These are phyloP conservation scores for Leistus spinibarbis DNA, from an alignment of 2,888 invertebrate genomes.

Conservation along the genomic window DNA sequence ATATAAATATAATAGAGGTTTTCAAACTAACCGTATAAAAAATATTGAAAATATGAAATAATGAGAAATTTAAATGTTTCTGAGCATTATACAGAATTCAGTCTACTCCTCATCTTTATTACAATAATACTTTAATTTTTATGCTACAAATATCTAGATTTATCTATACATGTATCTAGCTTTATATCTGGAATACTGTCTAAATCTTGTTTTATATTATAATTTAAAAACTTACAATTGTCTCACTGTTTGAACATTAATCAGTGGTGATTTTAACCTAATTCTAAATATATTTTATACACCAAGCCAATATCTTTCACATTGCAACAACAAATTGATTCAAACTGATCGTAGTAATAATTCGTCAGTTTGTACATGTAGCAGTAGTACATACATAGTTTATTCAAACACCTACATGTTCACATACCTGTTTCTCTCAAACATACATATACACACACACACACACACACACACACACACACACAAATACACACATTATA, in stretches of 20 bases:
- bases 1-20: too few relatives aligned
- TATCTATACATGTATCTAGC: too few relatives aligned
- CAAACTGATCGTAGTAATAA: neutral
- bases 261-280: neutral
- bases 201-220: too few relatives aligned
- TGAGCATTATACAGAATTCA: too few relatives aligned
- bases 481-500: neutral
- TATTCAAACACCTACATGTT: neutral
- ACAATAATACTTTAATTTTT: too few relatives aligned
- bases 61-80: too few relatives aligned
- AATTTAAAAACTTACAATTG: neutral
- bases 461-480: neutral
- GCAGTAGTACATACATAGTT: neutral
- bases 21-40: too few relatives aligned
- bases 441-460: neutral
- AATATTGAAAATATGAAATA: too few relatives aligned
- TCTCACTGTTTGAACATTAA: neutral
- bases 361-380: neutral
- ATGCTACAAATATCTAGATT: too few relatives aligned
- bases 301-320: neutral
- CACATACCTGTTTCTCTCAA: neutral
- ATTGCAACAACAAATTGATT: neutral
- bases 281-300: neutral
- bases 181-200: too few relatives aligned
- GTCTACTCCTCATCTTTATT: too few relatives aligned